Evolutionary conservation across 1,140 invertebrate species (phyloP), one percentile per base, ranked within the genome.

Genomic region (Prorops nasuta): DNA sequence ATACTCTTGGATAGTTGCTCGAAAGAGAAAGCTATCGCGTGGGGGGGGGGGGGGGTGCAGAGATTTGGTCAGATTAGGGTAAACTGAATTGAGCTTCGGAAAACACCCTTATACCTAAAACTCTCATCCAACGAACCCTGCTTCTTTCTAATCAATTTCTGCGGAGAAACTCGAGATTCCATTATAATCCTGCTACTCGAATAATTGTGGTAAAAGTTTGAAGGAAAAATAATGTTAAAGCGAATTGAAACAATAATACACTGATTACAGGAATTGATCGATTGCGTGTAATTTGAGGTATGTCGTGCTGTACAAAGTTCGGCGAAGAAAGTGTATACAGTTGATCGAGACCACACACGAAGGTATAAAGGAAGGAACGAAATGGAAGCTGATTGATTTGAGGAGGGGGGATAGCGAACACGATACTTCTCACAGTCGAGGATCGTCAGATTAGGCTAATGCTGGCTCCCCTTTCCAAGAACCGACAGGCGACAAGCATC

Each of bases 331-430:
- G n/a, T n/a, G n/a, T n/a, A n/a, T n/a, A n/a, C n/a, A n/a, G n/a
- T n/a, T n/a, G n/a, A n/a, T n/a, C 6, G 18, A 38, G 58, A 52
- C 57, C 58, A 57, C 53, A 53, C 57, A 61, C 48, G 54, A 47
- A 44, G 54, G 49, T 61, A 62, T n/a, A n/a, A n/a, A n/a, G n/a
- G 65, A 64, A 61, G 65, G 66, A 60, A 63, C 67, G 65, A 63
- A n/a, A 66, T 72, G 64, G 60, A 60, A 61, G 66, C 60, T 56
- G 60, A 64, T 64, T 65, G 64, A 64, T 61, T 63, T 60, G 56
- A 51, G 63, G 50, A 69, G 67, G n/a, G n/a, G n/a, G n/a, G n/a
- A n/a, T n/a, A n/a, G 67, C 64, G 69, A 66, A 71, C 58, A 64
- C 63, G 71, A 75, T 72, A 73, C 63, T 62, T 55, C 60, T 69